Base-by-base conservation (phyloP, 2,888 invertebrate genomes). In the Deilephila elpenor region DNA sequence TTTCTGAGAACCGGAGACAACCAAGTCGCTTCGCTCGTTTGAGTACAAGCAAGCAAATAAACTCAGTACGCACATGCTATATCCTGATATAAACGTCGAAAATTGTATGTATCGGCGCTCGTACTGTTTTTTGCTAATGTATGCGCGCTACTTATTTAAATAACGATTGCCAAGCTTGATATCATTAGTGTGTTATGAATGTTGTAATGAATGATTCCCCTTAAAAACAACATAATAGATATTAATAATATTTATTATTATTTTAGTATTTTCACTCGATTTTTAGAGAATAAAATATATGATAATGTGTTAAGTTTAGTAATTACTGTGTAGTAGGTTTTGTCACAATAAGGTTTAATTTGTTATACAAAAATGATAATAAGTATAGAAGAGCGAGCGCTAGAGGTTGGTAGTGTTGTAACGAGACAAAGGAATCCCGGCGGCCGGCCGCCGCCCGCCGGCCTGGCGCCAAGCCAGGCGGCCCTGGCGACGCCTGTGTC, bases 351-450 rank as follows among this genome's bases (percentile, higher is more conserved):
- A 37, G 64, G n/a, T 34, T 37, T n/a, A 34, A 64, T 37, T 14
- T 11, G n/a, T 14, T 37, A 67, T 67, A 44, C 20, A 25, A 67
- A 67, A 14, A 51, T 51, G 1, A 67, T 51, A 67, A 44, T 67
- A 25, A 25, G 25, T 25, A 44, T 20, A 44, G 14, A 67, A 67
- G 51, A 51, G 75, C 77, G 75, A 81, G 79, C 78, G 79, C 77
- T 75, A 78, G 77, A 79, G 83, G 82, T 82, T 83, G 80, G 81
- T 83, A 80, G 87, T 88, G 86, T 86, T 88, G 87, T 91, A 90
- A 91, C 90, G 91, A 94, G 91, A 94, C 94, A 94, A 94, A 94
- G 94, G 94, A 94, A 94, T 94, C 94, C 94, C 94, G 91, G 87
- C 89, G 89, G 83, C 84, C 86, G 89, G 89, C 91, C 86, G 93